phyloP scores from a whole-genome alignment of 2,797 vertebrate species.

The Sebastes oblongus region DNA sequence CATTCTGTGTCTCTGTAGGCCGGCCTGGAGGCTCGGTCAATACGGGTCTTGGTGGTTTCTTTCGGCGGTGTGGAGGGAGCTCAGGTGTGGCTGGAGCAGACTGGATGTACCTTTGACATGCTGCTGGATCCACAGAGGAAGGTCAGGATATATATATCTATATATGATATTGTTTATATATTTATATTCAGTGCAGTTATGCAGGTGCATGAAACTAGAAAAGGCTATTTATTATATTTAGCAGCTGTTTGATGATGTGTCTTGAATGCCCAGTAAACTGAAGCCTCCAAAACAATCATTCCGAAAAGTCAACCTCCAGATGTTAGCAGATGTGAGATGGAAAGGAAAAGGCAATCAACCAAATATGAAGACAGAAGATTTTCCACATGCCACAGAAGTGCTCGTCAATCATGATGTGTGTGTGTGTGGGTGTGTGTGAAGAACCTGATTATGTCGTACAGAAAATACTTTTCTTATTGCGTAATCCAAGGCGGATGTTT shows the following conservation, averaged over 20 bases:
- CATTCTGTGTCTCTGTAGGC: slow-evolving; percentile 37
- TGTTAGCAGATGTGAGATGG: slow-evolving; percentile 26
- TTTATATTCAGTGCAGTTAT: neutral
- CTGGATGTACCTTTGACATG: slow-evolving; percentile 71
- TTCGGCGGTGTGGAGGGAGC: slow-evolving; percentile 75
- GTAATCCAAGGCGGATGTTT: neutral
- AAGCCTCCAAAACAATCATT: neutral
- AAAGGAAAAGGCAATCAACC: slow-evolving; percentile 5
- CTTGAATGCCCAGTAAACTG: neutral
- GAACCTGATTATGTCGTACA: neutral
- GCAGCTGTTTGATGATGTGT: slow-evolving; percentile 40
- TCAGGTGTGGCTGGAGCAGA: slow-evolving; percentile 76
- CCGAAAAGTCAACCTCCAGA: slow-evolving; percentile 37
- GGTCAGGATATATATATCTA: slow-evolving; percentile 41
- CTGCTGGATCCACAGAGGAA: slow-evolving; percentile 77
- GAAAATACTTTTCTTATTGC: neutral
- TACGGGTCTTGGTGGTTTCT: slow-evolving; percentile 75
- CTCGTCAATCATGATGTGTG: neutral
- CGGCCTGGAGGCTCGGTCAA: slow-evolving; percentile 72
- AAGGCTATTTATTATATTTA: neutral
- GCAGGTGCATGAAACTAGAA: neutral
- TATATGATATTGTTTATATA: neutral
- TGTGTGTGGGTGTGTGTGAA: neutral
- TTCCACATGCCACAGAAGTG: slow-evolving; percentile 32
- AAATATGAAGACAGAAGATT: slow-evolving; percentile 1